phyloP scores from a whole-genome alignment of 2,888 invertebrate species.

The Stomorhina lunata region DNA sequence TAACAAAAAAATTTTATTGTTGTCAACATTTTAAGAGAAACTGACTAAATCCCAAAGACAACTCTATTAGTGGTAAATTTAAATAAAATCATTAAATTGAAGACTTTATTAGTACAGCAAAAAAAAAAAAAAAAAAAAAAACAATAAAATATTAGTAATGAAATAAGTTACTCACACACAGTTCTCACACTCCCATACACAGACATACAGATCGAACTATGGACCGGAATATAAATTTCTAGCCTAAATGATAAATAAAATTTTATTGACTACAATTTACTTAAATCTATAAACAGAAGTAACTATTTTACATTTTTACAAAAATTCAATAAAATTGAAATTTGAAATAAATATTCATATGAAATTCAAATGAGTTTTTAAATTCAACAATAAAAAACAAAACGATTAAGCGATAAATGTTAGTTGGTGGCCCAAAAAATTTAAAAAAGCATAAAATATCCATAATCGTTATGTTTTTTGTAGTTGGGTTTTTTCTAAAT shows the following conservation, averaged over 20 bases:
- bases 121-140: neutral
- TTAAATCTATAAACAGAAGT: slow-evolving; percentile 30
- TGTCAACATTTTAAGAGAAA: slow-evolving; percentile 24
- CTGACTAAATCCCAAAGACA: slow-evolving; percentile 33
- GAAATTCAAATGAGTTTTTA: slow-evolving; percentile 56
- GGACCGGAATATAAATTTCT: slow-evolving; percentile 2
- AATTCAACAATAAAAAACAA: slow-evolving; percentile 2
- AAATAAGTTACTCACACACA: too few species aligned
- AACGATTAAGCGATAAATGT: slow-evolving; percentile 56
- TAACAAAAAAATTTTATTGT: too few species aligned
- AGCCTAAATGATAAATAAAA: slow-evolving; percentile 31
- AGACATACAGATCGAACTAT: neutral
- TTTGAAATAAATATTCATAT: too few species aligned
- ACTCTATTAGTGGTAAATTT: slow-evolving; percentile 54
- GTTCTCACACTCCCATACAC: neutral
- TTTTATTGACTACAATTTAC: slow-evolving; percentile 51
- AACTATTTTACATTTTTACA: too few species aligned
- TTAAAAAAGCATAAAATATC: slow-evolving; percentile 10
- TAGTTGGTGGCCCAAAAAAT: slow-evolving; percentile 60
- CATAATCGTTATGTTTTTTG: neutral
- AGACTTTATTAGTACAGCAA: too few species aligned
- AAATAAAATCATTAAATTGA: slow-evolving; percentile 49
- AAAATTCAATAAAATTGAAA: slow-evolving; percentile 31
- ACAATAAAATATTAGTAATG: neutral
- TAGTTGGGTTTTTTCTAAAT: slow-evolving; percentile 2